A percentile compares a stretch with the other conserved stretches of the same genome.
These are phyloP conservation scores for Dicranocentrus wangi DNA, from an alignment of 2,888 invertebrate genomes.

Conservation along the genomic window DNA sequence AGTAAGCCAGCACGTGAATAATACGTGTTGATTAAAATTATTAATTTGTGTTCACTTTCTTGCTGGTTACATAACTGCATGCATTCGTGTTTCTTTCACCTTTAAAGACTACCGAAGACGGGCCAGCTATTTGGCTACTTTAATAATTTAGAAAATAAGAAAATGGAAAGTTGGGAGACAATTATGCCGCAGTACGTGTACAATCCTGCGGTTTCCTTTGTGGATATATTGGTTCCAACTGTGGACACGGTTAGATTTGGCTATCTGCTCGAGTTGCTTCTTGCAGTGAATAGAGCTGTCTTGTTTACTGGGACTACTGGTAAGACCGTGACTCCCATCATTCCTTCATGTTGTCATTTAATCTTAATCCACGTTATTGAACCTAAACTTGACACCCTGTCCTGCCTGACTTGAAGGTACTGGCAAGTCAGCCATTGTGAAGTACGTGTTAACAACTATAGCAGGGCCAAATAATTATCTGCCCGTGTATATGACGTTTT, in stretches of 20 bases:
- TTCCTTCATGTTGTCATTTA: too few species aligned
- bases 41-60: constrained; percentile 27
- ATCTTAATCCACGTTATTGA: too few species aligned
- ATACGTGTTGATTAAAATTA: too few species aligned
- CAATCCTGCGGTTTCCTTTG: constrained; percentile 83
- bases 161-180: constrained; percentile 86
- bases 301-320: constrained; percentile 92
- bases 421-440: constrained; percentile 90
- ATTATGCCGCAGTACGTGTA: constrained; percentile 85
- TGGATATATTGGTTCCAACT: constrained; percentile 89
- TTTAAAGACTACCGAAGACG: constrained; percentile 82
- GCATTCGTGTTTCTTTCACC: constrained; percentile 69
- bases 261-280: constrained; percentile 84
- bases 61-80: too few species aligned
- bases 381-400: too few species aligned
- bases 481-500: constrained; percentile 88
- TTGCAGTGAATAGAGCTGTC: constrained; percentile 84
- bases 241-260: constrained; percentile 92
- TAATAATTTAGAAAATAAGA: constrained; percentile 82
- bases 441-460: constrained; percentile 82
- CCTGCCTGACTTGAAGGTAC: too few species aligned
- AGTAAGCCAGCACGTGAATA: constrained; percentile 74
- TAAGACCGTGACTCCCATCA: too few species aligned
- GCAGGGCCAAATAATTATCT: constrained; percentile 80
- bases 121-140: constrained; percentile 85